A percentile compares a stretch with the other conserved stretches of the same genome.
Conservation (phyloP, 2,888 invertebrate genomes). For the Gibbula magus region DNA sequence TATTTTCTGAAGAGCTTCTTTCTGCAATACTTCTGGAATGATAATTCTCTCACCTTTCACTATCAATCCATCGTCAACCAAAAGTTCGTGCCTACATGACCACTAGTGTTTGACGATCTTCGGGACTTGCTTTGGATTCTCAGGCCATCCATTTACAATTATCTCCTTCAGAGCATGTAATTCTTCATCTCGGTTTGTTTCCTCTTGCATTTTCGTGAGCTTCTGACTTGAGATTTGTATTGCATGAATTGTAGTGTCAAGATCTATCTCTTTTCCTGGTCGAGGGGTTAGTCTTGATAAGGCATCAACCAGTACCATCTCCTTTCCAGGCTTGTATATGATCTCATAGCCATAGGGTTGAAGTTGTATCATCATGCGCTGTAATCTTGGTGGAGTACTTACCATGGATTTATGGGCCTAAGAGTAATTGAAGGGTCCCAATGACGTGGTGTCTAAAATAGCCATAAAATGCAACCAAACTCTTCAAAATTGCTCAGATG, state of each 20-base stretch:
- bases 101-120: background rate
- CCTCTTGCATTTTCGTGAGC: background rate
- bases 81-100: background rate
- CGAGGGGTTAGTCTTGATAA: background rate
- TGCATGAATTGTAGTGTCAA: background rate
- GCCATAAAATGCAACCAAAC: no score
- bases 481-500: no score
- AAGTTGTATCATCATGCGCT: background rate
- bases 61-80: background rate
- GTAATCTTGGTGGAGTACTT: background rate
- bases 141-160: background rate
- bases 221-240: background rate
- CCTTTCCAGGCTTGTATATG: background rate
- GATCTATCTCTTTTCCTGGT: background rate
- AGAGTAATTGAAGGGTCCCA: no score
- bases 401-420: no score
- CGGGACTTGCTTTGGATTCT: background rate
- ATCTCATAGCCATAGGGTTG: background rate
- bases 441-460: no score
- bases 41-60: background rate
- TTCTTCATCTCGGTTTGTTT: background rate
- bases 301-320: background rate
- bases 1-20: background rate
- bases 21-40: background rate
- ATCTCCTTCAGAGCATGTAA: background rate